Evolutionary conservation across 2,888 invertebrate species (phyloP).

Genomic region (Eristalinus sepulchralis): DNA sequence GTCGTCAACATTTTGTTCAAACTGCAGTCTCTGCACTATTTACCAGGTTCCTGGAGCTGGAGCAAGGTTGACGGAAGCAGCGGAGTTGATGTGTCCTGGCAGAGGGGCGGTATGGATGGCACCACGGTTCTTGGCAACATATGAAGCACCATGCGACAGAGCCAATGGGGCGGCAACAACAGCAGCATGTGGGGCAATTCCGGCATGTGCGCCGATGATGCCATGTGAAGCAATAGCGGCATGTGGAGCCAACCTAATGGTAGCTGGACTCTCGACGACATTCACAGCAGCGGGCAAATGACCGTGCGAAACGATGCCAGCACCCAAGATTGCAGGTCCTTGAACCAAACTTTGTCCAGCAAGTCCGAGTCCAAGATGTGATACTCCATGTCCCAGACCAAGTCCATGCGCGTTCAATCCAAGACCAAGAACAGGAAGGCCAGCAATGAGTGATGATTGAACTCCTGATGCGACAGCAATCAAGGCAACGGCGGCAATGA

Average conservation of each 20-base stretch:
- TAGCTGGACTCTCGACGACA: constrained; percentile 41
- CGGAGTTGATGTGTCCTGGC: constrained; percentile 79
- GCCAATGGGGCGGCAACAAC: neutral
- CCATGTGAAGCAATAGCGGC: constrained; percentile 2
- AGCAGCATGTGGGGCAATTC: constrained; percentile 3
- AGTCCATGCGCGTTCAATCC: constrained; percentile 3
- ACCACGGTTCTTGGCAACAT: constrained; percentile 81
- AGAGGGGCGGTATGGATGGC: constrained; percentile 81
- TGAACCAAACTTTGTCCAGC: constrained; percentile 49
- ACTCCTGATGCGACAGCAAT: constrained; percentile 78
- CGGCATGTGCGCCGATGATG: neutral
- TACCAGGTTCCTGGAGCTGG: constrained; percentile 81
- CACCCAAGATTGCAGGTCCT: constrained; percentile 57
- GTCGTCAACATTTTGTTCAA: neutral
- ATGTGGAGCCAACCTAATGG: neutral
- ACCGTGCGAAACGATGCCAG: neutral
- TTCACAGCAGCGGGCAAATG: constrained; percentile 25
- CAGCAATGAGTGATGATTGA: constrained; percentile 75
- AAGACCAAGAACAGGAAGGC: constrained; percentile 1
- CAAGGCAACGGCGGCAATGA: constrained; percentile 77
- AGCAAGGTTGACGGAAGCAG: constrained; percentile 79
- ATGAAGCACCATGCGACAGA: constrained; percentile 61
- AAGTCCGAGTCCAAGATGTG: neutral
- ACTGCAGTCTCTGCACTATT: constrained; percentile 12
- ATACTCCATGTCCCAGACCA: neutral